Evolutionary conservation across 2,888 invertebrate species (phyloP).

Genomic region (Caenorhabditis sp.): DNA sequence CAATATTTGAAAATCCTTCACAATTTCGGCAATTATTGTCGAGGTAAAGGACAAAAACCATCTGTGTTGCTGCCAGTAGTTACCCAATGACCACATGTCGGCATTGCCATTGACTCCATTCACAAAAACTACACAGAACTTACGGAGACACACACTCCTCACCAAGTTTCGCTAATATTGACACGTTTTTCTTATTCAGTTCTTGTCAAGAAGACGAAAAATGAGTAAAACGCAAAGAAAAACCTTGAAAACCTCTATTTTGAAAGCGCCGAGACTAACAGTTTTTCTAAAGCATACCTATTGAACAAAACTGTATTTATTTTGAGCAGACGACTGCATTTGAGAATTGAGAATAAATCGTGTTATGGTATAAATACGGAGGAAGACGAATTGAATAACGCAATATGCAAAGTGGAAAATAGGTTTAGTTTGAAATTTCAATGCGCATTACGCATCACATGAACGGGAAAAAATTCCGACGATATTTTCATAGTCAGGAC

Average conservation of each 20-base stretch:
- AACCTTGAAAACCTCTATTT: neutral
- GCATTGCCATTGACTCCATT: constrained; percentile 53
- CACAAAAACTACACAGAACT: constrained; percentile 33
- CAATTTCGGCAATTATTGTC: no score
- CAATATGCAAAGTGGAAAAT: constrained; percentile 6
- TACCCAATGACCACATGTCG: constrained; percentile 51
- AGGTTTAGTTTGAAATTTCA: neutral
- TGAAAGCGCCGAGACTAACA: no score
- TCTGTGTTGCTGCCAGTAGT: constrained; percentile 26
- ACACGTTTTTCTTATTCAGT: constrained; percentile 26
- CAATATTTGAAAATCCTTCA: no score
- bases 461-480: neutral
- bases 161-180: constrained; percentile 46
- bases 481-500: no score
- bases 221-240: neutral
- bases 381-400: constrained; percentile 6
- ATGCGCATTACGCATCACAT: neutral
- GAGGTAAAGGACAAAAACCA: no score
- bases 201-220: neutral
- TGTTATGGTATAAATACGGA: neutral
- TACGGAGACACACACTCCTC: constrained; percentile 22
- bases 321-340: no score
- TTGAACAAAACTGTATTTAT: no score
- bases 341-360: neutral
- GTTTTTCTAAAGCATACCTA: no score